Percentiles rank a stretch among this genome's conserved stretches.
phyloP scores from a whole-genome alignment of 2,888 invertebrate species.

The Isotomurus palustris region DNA sequence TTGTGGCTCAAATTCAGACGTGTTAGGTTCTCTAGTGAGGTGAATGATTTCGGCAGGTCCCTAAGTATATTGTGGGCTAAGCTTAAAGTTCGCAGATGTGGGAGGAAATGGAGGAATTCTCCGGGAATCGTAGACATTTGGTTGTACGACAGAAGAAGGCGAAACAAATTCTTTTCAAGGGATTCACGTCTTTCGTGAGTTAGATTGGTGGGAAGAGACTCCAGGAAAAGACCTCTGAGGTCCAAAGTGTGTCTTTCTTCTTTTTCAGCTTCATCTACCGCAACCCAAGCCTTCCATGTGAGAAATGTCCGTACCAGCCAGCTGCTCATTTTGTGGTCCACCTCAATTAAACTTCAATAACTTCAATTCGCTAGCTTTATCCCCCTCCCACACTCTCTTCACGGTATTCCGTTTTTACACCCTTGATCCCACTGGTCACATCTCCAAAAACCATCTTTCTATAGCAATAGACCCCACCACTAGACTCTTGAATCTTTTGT shows the following conservation, averaged over 20 bases:
- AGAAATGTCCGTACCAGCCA: slow-evolving; percentile 4
- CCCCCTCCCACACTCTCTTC: too few species aligned
- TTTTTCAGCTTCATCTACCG: slow-evolving; percentile 11
- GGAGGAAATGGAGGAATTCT: background rate
- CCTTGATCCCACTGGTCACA: too few species aligned
- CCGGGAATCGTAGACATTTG: slow-evolving; percentile 1
- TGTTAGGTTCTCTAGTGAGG: slow-evolving; percentile 6
- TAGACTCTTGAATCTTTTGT: too few species aligned
- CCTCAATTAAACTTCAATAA: too few species aligned
- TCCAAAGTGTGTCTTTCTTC: background rate
- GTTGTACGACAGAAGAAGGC: slow-evolving; percentile 14
- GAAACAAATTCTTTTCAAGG: background rate
- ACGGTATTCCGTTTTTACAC: too few species aligned
- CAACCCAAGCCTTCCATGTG: slow-evolving; percentile 5
- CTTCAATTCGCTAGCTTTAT: too few species aligned
- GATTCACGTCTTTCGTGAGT: background rate
- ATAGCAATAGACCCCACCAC: too few species aligned
- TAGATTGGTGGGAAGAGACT: background rate
- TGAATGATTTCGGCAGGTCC: slow-evolving; percentile 9
- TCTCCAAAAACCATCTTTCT: too few species aligned
- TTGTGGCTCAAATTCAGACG: slow-evolving; percentile 24
- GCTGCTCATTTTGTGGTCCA: slow-evolving; percentile 14
- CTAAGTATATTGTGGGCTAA: slow-evolving; percentile 15
- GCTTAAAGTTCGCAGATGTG: slow-evolving; percentile 4
- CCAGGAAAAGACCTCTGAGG: slow-evolving; percentile 13